These are phyloP conservation scores for Tethea ocularis DNA, from an alignment of 2,888 invertebrate species.

Conservation along the genomic window DNA sequence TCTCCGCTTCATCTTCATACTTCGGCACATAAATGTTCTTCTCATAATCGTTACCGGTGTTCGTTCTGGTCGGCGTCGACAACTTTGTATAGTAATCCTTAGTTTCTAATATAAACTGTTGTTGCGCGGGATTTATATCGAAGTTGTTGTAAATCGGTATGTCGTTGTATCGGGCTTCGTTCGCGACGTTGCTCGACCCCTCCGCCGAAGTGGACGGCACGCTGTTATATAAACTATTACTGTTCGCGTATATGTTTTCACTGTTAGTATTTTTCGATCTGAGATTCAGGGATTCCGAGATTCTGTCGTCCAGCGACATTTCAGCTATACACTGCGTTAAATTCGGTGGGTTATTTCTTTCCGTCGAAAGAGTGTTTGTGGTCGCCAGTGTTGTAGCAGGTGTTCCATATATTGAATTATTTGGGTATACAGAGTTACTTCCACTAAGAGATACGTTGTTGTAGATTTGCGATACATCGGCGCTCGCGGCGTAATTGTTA, in stretches of 20 bases:
- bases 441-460: slow-evolving; percentile 54
- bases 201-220: slow-evolving; percentile 45
- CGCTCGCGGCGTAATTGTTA: slow-evolving; percentile 38
- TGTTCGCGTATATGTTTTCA: slow-evolving; percentile 65
- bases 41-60: slow-evolving; percentile 61
- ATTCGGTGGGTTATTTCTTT: slow-evolving; percentile 46
- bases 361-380: slow-evolving; percentile 50
- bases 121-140: slow-evolving; percentile 62
- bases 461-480: slow-evolving; percentile 41
- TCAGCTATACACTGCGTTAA: slow-evolving; percentile 50
- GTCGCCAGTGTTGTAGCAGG: slow-evolving; percentile 45
- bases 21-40: slow-evolving; percentile 77
- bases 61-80: slow-evolving; percentile 57
- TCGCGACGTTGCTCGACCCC: slow-evolving; percentile 24
- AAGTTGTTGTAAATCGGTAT: slow-evolving; percentile 68
- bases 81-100: slow-evolving; percentile 75
- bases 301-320: slow-evolving; percentile 77
- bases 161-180: slow-evolving; percentile 53
- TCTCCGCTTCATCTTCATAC: slow-evolving; percentile 65
- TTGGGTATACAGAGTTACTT: slow-evolving; percentile 35
- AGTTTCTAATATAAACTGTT: slow-evolving; percentile 70
- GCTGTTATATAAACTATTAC: slow-evolving; percentile 33
- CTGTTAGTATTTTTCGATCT: slow-evolving; percentile 68
- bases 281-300: slow-evolving; percentile 78
- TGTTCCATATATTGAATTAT: slow-evolving; percentile 47